These are phyloP conservation scores for Pachyseris speciosa DNA, from an alignment of 64 coral and sea anemone species.

Conservation along the genomic window DNA sequence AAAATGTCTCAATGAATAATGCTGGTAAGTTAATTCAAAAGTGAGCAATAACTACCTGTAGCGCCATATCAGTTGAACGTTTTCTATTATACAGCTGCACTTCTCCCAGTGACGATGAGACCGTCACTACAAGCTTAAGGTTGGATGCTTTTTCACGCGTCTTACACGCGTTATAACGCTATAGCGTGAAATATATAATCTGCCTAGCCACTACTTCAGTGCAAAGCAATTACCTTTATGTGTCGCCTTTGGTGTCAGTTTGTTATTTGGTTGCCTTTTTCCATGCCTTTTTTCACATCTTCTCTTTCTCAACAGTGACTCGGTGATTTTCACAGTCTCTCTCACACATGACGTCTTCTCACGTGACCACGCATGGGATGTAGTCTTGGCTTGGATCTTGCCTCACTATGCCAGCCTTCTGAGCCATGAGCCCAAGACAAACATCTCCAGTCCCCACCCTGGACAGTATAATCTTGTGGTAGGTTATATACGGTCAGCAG, in stretches of 20 bases:
- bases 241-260: no score
- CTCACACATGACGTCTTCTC: slow-evolving; percentile 4
- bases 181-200: no score
- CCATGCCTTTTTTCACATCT: no score
- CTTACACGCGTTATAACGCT: no score
- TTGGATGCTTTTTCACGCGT: no score
- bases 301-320: slow-evolving; percentile 2
- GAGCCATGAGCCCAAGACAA: neutral
- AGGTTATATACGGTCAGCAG: no score
- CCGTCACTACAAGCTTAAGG: no score
- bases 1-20: neutral
- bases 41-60: neutral
- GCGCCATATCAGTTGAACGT: neutral
- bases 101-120: no score
- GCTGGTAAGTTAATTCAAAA: neutral
- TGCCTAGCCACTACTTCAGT: no score
- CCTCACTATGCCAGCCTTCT: neutral
- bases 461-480: slow-evolving; percentile 20
- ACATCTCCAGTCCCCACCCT: slow-evolving; percentile 15
- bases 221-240: no score
- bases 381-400: slow-evolving; percentile 7
- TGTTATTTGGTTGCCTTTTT: no score
- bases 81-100: no score
- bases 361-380: neutral
- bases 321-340: neutral